A percentile compares a stretch with the other conserved stretches of the same genome.
phyloP scores from a whole-genome alignment of 2,888 invertebrate genomes.

The Acanthosepion esculentum region DNA sequence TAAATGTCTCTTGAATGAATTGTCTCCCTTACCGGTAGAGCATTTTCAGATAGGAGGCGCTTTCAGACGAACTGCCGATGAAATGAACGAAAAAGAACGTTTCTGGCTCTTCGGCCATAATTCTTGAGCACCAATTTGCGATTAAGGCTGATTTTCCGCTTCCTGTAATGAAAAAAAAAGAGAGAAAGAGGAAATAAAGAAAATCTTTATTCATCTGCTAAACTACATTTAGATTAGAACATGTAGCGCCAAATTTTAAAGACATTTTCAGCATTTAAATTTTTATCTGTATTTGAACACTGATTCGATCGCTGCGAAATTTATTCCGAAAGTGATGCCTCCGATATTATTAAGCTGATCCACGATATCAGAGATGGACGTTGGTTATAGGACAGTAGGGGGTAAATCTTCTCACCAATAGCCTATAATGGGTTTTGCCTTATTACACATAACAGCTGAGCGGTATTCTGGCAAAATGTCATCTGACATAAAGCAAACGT shows the following conservation, averaged over 20 bases:
- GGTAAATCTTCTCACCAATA: too few species aligned
- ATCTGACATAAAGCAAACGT: too few species aligned
- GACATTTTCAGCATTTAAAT: background rate
- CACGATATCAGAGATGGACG: too few species aligned
- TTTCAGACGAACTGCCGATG: constrained; percentile 67
- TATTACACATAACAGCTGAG: too few species aligned
- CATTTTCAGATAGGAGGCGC: constrained; percentile 63
- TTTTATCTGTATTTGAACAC: background rate
- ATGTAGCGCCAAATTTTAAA: too few species aligned
- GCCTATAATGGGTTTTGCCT: too few species aligned
- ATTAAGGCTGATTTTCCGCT: constrained; percentile 66
- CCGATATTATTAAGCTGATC: too few species aligned
- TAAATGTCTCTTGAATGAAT: background rate
- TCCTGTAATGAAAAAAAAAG: constrained; percentile 54
- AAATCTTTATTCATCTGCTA: background rate
- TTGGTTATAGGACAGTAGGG: too few species aligned
- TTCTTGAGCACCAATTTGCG: constrained; percentile 64
- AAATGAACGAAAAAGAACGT: constrained; percentile 67
- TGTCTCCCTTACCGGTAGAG: constrained; percentile 57
- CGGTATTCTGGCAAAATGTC: too few species aligned
- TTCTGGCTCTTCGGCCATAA: constrained; percentile 58
- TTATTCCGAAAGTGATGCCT: too few species aligned
- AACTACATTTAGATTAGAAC: too few species aligned
- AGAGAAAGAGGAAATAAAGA: background rate
- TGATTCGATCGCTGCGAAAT: background rate